Percentiles rank a stretch among this genome's conserved stretches.
Evolutionary conservation across 2,888 invertebrate species (phyloP).

Genomic region (Molorchus minor): DNA sequence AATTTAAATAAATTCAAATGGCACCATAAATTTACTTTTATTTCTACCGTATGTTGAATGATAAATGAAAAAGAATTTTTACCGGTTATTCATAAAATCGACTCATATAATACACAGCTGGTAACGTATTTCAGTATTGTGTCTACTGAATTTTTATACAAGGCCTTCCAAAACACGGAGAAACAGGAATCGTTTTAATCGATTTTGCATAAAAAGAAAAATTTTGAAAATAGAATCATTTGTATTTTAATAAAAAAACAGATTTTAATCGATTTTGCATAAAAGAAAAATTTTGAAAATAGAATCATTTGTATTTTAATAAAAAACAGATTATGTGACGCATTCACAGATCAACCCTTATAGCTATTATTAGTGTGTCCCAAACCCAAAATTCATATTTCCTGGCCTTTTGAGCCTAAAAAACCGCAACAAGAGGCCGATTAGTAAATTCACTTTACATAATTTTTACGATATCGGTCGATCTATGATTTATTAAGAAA

Average conservation of each 20-base stretch:
- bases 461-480: too few relatives aligned
- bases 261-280: neutral
- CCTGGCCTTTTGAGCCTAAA: too few relatives aligned
- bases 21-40: conserved; percentile 25
- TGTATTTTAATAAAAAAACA: too few relatives aligned
- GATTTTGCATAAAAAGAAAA: neutral
- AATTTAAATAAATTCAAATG: conserved; percentile 23
- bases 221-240: neutral
- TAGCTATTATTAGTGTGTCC: too few relatives aligned
- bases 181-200: neutral
- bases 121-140: neutral
- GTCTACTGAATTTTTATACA: conserved; percentile 3
- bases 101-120: conserved; percentile 3
- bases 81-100: conserved; percentile 14
- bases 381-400: too few relatives aligned
- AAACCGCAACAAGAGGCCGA: too few relatives aligned
- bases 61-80: conserved; percentile 21
- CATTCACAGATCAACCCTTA: too few relatives aligned
- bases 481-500: too few relatives aligned
- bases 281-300: neutral
- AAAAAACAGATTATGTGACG: too few relatives aligned
- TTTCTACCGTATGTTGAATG: conserved; percentile 21
- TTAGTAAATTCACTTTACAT: too few relatives aligned
- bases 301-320: neutral
- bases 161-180: too few relatives aligned